Evolutionary conservation across 2,113 vertebrate species (phyloP).

Genomic region (Toxotes chatareus): DNA sequence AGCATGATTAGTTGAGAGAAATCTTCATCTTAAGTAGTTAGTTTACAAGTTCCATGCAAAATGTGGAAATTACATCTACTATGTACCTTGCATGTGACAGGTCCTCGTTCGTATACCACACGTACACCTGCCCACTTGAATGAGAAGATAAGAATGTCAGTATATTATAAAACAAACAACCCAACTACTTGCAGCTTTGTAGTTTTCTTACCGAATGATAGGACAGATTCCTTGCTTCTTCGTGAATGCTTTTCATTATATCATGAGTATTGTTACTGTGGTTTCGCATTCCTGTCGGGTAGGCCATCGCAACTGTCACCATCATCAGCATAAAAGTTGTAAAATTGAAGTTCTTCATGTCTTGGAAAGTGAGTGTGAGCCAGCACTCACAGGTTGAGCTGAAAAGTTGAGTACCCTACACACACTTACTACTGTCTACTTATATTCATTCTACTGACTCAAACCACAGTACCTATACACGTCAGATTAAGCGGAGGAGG

Average conservation of each 20-base stretch:
- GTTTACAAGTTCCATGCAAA: neutral
- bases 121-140: rapidly evolving
- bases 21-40: neutral
- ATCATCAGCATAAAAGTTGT: neutral
- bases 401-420: slow-evolving; percentile 1
- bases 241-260: rapidly evolving
- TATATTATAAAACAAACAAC: neutral
- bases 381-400: slow-evolving; percentile 21
- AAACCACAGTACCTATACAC: slow-evolving; percentile 20
- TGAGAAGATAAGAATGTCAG: slow-evolving; percentile 26
- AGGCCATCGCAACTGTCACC: neutral
- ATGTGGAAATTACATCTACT: neutral
- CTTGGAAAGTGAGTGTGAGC: neutral
- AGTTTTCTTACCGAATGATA: slow-evolving; percentile 9
- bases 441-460: slow-evolving; percentile 41
- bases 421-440: slow-evolving; percentile 6
- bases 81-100: slow-evolving; percentile 33
- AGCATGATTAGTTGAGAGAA: neutral
- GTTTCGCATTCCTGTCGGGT: neutral
- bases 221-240: rapidly evolving
- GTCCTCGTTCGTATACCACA: neutral
- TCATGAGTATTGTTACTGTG: too few species aligned
- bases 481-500: slow-evolving; percentile 33
- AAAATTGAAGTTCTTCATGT: slow-evolving; percentile 56
- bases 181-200: neutral